A percentile compares a stretch with the other conserved stretches of the same genome.
Evolutionary conservation across 2,113 vertebrate species (phyloP).

Genomic region (Ochotona princeps): DNA sequence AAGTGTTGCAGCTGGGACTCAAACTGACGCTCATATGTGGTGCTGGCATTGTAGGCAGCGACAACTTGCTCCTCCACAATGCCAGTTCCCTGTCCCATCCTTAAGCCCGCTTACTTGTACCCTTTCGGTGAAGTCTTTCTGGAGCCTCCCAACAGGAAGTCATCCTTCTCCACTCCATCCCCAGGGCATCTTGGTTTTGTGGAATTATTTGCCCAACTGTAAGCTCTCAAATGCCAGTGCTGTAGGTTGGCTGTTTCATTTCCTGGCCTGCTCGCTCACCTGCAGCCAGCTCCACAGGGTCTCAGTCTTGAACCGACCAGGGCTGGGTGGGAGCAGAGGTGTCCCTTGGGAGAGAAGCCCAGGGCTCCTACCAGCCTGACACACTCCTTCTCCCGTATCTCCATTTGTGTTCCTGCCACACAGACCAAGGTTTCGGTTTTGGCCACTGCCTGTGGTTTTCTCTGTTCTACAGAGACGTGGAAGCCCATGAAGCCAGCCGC

Average conservation of each 20-base stretch:
- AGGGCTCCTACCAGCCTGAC: not conserved
- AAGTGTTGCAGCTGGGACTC: no score
- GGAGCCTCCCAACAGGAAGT: not conserved
- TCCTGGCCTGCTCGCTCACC: not conserved
- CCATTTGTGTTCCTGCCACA: no score
- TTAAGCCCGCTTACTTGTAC: not conserved
- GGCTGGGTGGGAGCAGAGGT: not conserved
- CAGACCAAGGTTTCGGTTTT: not conserved
- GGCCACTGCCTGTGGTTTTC: not conserved
- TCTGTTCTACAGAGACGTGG: not conserved
- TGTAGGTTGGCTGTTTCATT: not conserved
- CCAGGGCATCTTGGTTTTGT: not conserved
- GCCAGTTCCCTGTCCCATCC: not conserved
- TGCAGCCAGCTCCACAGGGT: not conserved
- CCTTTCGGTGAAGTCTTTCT: not conserved
- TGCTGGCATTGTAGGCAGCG: no score
- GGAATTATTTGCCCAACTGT: rapidly evolving
- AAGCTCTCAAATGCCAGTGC: not conserved
- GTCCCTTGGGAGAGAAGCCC: not conserved
- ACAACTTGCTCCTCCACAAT: no score
- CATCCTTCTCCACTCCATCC: not conserved
- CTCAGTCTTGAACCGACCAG: not conserved
- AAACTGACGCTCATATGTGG: no score
- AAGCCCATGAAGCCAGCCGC: not conserved
- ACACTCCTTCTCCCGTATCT: not conserved